phyloP scores from a whole-genome alignment of 2,797 vertebrate genomes.

The Orientallactaga sibirica region DNA sequence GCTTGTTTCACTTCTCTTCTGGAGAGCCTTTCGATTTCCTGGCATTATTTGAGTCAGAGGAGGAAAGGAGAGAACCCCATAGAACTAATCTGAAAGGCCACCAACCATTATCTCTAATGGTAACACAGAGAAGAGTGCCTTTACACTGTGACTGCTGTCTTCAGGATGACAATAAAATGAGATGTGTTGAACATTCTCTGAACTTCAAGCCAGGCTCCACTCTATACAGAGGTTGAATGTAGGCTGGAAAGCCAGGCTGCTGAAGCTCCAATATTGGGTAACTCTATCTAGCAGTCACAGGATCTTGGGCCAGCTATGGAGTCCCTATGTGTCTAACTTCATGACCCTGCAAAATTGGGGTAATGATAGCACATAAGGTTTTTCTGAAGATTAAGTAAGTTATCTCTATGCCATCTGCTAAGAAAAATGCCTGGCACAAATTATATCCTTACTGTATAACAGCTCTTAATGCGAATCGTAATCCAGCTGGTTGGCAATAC shows the following conservation, averaged over 20 bases:
- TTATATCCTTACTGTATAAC: slow-evolving; percentile 16
- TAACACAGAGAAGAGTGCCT: not conserved
- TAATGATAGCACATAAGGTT: not conserved
- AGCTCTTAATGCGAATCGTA: not conserved
- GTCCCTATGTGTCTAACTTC: not conserved
- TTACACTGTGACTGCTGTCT: not conserved
- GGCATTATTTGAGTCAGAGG: not conserved
- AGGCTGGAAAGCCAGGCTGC: not conserved
- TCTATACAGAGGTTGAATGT: not conserved
- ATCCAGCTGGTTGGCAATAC: not conserved
- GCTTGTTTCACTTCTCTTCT: not conserved
- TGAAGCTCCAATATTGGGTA: not conserved
- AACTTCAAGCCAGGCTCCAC: not conserved
- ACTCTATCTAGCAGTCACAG: not conserved
- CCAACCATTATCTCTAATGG: slow-evolving; percentile 2
- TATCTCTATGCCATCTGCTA: slow-evolving; percentile 5
- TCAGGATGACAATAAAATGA: not conserved
- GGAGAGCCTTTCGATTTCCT: slow-evolving; percentile 6
- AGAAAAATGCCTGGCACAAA: not conserved
- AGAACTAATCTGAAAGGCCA: slow-evolving; percentile 23
- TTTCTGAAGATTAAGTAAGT: slow-evolving; percentile 31
- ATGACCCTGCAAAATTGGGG: not conserved
- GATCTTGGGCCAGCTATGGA: not conserved
- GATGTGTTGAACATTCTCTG: not conserved
- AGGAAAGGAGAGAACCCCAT: not conserved